Percentiles rank a stretch among this genome's conserved stretches.
These are phyloP conservation scores for Odontothrips loti DNA, from an alignment of 2,888 invertebrate genomes.

Conservation along the genomic window DNA sequence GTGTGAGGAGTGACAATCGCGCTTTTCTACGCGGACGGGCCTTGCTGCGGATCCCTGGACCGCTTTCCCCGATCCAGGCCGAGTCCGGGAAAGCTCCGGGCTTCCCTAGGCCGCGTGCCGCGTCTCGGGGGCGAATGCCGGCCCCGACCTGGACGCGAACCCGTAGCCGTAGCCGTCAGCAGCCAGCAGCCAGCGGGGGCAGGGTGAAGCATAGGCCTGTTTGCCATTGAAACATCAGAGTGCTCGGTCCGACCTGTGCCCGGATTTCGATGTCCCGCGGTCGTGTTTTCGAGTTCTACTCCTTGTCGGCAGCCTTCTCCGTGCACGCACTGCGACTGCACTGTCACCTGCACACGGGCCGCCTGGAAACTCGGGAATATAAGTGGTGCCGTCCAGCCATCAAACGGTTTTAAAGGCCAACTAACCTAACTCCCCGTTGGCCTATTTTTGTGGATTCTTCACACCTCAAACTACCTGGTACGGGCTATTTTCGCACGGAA, in stretches of 20 bases:
- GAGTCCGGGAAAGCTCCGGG: not conserved
- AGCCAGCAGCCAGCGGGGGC: not conserved
- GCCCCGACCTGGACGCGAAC: no score
- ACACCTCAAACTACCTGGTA: not conserved
- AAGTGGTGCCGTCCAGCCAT: not conserved
- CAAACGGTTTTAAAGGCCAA: conserved; percentile 25
- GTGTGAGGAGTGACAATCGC: not conserved
- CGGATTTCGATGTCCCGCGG: not conserved
- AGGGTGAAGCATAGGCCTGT: not conserved
- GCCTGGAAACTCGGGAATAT: not conserved
- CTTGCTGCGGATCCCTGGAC: not conserved
- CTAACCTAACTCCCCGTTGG: conserved; percentile 22
- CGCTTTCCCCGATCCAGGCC: no score
- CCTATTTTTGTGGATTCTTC: conserved; percentile 13
- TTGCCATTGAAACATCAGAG: conserved; percentile 7
- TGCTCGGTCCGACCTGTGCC: not conserved
- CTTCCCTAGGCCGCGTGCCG: no score
- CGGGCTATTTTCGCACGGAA: not conserved
- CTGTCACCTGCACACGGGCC: not conserved
- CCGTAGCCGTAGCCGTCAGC: not conserved
- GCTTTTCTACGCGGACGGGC: not conserved
- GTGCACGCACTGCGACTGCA: not conserved
- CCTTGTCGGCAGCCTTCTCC: not conserved
- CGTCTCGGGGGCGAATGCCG: no score
- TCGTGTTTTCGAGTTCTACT: not conserved